phyloP scores from a whole-genome alignment of 2,888 invertebrate species.

The Scaptomyza caliginosa region DNA sequence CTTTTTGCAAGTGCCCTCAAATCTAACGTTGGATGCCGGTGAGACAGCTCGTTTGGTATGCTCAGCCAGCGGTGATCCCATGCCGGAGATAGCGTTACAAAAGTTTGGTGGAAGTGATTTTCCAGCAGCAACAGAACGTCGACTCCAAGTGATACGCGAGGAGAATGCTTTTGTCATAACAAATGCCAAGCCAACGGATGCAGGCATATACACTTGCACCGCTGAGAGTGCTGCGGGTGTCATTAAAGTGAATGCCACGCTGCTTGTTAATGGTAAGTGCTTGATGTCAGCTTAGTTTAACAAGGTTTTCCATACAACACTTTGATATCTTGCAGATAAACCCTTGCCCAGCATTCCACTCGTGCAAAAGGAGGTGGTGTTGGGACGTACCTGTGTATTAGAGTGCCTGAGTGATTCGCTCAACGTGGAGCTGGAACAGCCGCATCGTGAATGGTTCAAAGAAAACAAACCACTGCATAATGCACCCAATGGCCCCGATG shows the following conservation, averaged over 20 bases:
- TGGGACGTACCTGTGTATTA: conserved; percentile 93
- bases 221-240: conserved; percentile 95
- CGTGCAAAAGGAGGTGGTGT: conserved; percentile 89
- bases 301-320: background rate
- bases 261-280: conserved; percentile 87
- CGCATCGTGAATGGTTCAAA: conserved; percentile 89
- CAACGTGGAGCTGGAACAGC: conserved; percentile 87
- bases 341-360: conserved; percentile 92
- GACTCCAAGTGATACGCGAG: conserved; percentile 95
- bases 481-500: conserved; percentile 69
- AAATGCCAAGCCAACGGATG: conserved; percentile 94
- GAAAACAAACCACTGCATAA: conserved; percentile 89
- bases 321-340: conserved; percentile 86
- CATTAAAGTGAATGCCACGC: conserved; percentile 93
- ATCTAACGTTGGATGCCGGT: conserved; percentile 93
- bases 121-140: conserved; percentile 95
- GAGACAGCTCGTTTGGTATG: conserved; percentile 95
- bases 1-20: conserved; percentile 92
- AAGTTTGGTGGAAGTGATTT: conserved; percentile 97
- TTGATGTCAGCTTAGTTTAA: background rate
- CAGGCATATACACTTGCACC: conserved; percentile 96
- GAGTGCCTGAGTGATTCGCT: conserved; percentile 88
- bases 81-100: conserved; percentile 94
- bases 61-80: conserved; percentile 94
- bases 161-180: conserved; percentile 97